These are phyloP conservation scores for Oedothorax gibbosus DNA, from an alignment of 1,140 invertebrate genomes.

Conservation along the genomic window DNA sequence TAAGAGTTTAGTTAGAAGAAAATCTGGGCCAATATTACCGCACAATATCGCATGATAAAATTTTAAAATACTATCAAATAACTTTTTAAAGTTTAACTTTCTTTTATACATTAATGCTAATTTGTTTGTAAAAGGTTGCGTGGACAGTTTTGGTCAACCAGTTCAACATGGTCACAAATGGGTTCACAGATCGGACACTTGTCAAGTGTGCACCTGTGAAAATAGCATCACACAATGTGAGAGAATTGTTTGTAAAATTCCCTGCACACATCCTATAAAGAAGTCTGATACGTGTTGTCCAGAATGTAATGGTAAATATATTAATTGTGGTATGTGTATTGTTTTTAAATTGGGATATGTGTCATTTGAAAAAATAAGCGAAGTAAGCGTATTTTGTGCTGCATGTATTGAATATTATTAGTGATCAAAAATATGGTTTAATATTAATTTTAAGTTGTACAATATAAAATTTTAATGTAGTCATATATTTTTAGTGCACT, in stretches of 20 bases:
- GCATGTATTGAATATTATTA: no score
- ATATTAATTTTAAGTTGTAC: no score
- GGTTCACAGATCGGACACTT: constrained; percentile 46
- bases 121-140: constrained; percentile 38
- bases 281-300: constrained; percentile 51
- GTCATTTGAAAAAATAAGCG: no score
- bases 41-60: neutral
- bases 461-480: no score
- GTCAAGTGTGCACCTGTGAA: constrained; percentile 53
- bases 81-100: neutral
- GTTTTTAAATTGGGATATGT: no score
- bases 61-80: neutral
- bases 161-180: constrained; percentile 49
- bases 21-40: neutral
- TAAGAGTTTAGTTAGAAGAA: no score
- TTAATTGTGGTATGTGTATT: neutral
- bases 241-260: constrained; percentile 34
- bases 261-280: constrained; percentile 52
- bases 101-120: neutral
- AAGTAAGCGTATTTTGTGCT: no score
- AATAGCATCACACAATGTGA: constrained; percentile 49
- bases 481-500: no score
- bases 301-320: constrained; percentile 50
- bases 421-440: no score
- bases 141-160: constrained; percentile 9